Evolutionary conservation across 1,140 invertebrate species (phyloP).

Genomic region (Diprion similis): DNA sequence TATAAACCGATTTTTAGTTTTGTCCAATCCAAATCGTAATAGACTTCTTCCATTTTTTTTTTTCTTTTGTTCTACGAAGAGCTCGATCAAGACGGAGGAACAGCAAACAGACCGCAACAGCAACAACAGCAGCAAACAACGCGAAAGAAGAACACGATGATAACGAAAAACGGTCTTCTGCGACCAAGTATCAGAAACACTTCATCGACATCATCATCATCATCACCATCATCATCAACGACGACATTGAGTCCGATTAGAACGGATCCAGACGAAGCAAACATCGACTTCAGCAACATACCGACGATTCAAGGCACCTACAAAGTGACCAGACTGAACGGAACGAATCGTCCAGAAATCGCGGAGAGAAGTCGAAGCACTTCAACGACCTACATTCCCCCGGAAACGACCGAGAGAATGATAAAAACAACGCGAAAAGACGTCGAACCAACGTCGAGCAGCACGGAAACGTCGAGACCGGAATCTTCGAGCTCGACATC

Average conservation of each 20-base stretch:
- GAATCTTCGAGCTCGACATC: conserved; percentile 22
- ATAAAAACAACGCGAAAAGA: conserved; percentile 17
- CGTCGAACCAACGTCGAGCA: conserved; percentile 22
- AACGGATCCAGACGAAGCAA: conserved; percentile 51
- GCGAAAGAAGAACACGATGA: conserved; percentile 55
- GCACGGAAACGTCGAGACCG: conserved; percentile 51
- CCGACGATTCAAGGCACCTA: conserved; percentile 59
- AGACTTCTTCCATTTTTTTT: conserved; percentile 24
- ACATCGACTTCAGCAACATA: conserved; percentile 56
- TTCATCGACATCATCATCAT: conserved; percentile 54
- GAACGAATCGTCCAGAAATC: conserved; percentile 38
- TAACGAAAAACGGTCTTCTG: conserved; percentile 56
- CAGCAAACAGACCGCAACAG: background rate
- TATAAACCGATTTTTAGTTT: no score
- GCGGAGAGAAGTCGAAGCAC: conserved; percentile 41
- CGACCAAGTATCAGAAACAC: conserved; percentile 46
- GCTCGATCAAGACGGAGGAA: conserved; percentile 60
- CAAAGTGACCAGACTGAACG: conserved; percentile 54
- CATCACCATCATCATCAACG: conserved; percentile 36
- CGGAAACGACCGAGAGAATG: conserved; percentile 9
- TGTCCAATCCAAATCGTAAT: no score
- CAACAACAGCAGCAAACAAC: conserved; percentile 24
- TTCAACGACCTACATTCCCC: conserved; percentile 39
- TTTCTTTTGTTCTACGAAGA: conserved; percentile 35
- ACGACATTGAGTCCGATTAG: conserved; percentile 55